These are phyloP conservation scores for Rhynchonycteris naso DNA, from an alignment of 2,797 vertebrate genomes.

Conservation along the genomic window DNA sequence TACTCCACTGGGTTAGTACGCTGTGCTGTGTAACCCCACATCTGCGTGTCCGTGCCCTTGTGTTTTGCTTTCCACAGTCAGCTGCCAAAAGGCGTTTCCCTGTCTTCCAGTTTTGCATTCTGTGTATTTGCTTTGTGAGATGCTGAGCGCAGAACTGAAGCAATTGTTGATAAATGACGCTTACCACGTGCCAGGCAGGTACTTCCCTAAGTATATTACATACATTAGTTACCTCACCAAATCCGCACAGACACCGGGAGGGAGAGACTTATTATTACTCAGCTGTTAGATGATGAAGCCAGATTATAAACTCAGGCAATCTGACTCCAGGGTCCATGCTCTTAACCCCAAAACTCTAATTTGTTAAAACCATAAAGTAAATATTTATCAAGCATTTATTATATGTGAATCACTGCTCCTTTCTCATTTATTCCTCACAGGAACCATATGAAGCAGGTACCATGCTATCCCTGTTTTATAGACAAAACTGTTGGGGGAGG, in stretches of 20 bases:
- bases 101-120: neutral
- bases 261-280: neutral
- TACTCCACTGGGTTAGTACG: neutral
- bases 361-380: slow-evolving; percentile 2
- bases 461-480: neutral
- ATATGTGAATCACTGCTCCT: neutral
- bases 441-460: neutral
- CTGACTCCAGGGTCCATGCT: neutral
- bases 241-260: neutral
- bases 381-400: neutral
- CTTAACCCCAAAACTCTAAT: neutral
- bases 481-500: neutral
- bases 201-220: neutral
- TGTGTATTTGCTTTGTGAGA: slow-evolving; percentile 26
- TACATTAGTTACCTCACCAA: slow-evolving; percentile 28
- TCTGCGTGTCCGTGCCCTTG: neutral
- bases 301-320: neutral
- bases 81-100: slow-evolving; percentile 24
- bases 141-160: neutral
- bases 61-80: slow-evolving; percentile 12
- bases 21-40: neutral
- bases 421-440: neutral
- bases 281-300: neutral
- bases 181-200: neutral
- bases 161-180: neutral